These are phyloP conservation scores for Nanorana parkeri DNA, from an alignment of 2,113 vertebrate species.

Conservation along the genomic window DNA sequence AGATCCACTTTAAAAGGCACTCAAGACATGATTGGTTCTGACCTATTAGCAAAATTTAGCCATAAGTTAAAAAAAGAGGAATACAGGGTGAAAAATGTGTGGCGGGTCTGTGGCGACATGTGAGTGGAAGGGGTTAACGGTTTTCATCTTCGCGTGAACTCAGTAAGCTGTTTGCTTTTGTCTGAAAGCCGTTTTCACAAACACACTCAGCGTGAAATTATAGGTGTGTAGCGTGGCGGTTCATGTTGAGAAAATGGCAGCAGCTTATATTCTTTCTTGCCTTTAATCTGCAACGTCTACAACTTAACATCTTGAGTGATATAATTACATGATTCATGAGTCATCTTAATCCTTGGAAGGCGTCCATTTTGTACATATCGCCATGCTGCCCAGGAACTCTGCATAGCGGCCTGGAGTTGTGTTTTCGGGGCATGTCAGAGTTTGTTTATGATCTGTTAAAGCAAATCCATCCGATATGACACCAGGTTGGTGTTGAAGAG, in stretches of 20 bases:
- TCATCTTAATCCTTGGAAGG: background rate
- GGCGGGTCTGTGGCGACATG: background rate
- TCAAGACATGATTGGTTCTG: no score
- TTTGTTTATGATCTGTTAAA: no score
- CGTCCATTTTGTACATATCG: background rate
- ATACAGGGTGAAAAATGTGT: background rate
- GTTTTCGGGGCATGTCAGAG: no score
- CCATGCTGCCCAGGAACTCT: background rate
- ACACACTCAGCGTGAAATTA: conserved; percentile 46
- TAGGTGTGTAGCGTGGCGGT: conserved; percentile 29
- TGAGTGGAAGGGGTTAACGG: conserved; percentile 1
- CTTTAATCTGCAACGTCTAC: conserved; percentile 27
- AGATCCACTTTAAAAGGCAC: no score
- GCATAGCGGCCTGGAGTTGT: no score
- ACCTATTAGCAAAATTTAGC: no score
- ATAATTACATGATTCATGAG: background rate
- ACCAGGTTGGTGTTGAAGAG: no score
- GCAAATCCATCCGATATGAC: no score
- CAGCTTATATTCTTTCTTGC: conserved; percentile 5
- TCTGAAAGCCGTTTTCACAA: conserved; percentile 29
- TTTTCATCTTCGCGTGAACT: conserved; percentile 12
- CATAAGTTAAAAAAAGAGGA: no score
- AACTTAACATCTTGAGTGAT: conserved; percentile 19
- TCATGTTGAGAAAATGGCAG: conserved; percentile 6
- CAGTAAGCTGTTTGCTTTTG: conserved; percentile 28